Evolutionary conservation across 1,140 invertebrate genomes (phyloP).

Genomic region (Drosophila pallidifrons): DNA sequence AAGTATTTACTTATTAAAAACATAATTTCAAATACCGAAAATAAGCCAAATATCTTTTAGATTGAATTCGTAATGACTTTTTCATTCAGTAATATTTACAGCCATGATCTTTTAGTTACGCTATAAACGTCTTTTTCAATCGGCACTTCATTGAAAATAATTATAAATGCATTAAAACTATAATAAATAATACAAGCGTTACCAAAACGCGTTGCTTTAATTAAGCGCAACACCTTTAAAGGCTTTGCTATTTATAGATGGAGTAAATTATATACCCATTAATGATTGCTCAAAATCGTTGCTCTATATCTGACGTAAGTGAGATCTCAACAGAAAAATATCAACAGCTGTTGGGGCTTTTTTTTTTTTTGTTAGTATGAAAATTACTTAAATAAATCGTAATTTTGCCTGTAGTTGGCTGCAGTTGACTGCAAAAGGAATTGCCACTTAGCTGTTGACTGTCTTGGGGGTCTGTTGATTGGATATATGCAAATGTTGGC

Average conservation of each 20-base stretch:
- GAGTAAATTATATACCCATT: slow-evolving; percentile 18
- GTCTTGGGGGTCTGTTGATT: slow-evolving; percentile 48
- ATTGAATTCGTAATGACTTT: not conserved
- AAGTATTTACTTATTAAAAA: too few relatives aligned
- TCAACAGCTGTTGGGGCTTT: slow-evolving; percentile 10
- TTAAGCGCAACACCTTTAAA: slow-evolving; percentile 14
- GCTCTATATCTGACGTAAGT: slow-evolving; percentile 17
- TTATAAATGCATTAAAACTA: slow-evolving; percentile 16
- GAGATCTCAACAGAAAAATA: not conserved
- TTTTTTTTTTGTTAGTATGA: not conserved
- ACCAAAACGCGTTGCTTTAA: slow-evolving; percentile 1
- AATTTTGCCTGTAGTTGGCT: slow-evolving; percentile 17
- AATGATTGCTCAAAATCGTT: slow-evolving; percentile 11
- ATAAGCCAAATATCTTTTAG: too few relatives aligned
- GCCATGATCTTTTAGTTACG: too few relatives aligned
- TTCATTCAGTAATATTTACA: too few relatives aligned
- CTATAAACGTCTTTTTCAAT: not conserved
- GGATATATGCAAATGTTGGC: slow-evolving; percentile 72
- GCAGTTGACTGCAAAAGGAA: slow-evolving; percentile 52
- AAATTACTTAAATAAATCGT: slow-evolving; percentile 12
- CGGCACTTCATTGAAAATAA: not conserved
- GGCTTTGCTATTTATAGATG: slow-evolving; percentile 9
- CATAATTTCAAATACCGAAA: too few relatives aligned
- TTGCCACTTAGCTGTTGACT: slow-evolving; percentile 34
- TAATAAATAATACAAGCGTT: not conserved